Evolutionary conservation across 2,797 vertebrate genomes (phyloP).

Genomic region (Melanotaenia parkinsoni): DNA sequence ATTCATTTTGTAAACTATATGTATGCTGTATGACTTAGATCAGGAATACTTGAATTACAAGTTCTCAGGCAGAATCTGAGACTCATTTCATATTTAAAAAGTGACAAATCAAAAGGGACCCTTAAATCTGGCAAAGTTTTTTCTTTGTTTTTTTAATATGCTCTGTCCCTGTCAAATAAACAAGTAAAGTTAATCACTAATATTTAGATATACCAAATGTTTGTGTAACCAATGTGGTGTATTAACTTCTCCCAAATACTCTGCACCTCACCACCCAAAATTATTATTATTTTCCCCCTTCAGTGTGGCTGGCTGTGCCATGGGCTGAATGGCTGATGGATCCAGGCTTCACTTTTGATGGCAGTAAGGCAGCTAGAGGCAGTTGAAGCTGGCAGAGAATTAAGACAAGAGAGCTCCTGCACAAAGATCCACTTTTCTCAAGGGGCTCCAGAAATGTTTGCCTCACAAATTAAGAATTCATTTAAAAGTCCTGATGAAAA

Average conservation of each 20-base stretch:
- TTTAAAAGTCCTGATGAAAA: conserved; percentile 62
- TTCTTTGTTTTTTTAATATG: too few relatives aligned
- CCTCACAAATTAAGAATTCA: conserved; percentile 70
- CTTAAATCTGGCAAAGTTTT: too few relatives aligned
- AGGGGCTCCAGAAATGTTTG: conserved; percentile 59
- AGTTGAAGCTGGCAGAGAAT: conserved; percentile 23
- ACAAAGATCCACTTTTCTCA: conserved; percentile 31
- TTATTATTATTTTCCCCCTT: conserved; percentile 5
- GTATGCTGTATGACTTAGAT: neutral
- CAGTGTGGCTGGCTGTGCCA: conserved; percentile 22
- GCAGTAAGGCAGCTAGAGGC: conserved; percentile 36
- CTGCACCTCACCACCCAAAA: conserved; percentile 18
- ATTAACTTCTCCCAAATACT: conserved; percentile 30
- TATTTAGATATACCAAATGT: conserved; percentile 14
- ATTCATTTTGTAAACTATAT: neutral
- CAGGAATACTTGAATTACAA: neutral
- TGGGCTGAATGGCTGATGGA: conserved; percentile 51
- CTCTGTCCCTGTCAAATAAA: too few relatives aligned
- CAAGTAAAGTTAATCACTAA: neutral
- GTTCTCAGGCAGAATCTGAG: neutral
- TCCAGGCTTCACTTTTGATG: conserved; percentile 45
- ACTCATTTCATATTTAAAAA: neutral
- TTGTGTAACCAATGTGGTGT: conserved; percentile 12
- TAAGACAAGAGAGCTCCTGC: conserved; percentile 26
- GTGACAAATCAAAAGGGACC: too few relatives aligned